Evolutionary conservation across 2,113 vertebrate species (phyloP).

Genomic region (Proterorhinus semilunaris): DNA sequence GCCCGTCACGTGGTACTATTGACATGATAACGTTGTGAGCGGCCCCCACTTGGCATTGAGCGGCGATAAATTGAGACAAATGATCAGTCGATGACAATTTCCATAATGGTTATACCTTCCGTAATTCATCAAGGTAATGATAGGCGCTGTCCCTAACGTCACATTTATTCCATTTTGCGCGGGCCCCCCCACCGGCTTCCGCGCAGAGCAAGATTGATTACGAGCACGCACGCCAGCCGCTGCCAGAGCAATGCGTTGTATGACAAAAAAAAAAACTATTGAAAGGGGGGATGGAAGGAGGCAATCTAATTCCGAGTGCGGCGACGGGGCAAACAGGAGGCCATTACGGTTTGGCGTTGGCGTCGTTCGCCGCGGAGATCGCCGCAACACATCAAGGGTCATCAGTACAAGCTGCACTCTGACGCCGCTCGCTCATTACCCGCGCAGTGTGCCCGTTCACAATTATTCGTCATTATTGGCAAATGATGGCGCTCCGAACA

Average conservation of each 20-base stretch:
- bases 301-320: constrained; percentile 68
- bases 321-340: constrained; percentile 66
- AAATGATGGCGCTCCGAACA: constrained; percentile 35
- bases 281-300: constrained; percentile 63
- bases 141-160: constrained; percentile 84
- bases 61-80: constrained; percentile 86
- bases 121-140: constrained; percentile 90
- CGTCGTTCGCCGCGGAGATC: constrained; percentile 44
- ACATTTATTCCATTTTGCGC: constrained; percentile 81
- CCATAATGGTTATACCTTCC: constrained; percentile 85
- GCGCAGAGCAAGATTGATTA: constrained; percentile 80
- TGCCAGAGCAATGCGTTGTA: constrained; percentile 76
- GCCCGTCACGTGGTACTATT: constrained; percentile 63
- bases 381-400: constrained; percentile 50
- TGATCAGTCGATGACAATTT: constrained; percentile 86
- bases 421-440: constrained; percentile 48
- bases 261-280: constrained; percentile 71
- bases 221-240: constrained; percentile 58
- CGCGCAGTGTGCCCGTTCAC: constrained; percentile 53
- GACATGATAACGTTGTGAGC: constrained; percentile 76
- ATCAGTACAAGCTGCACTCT: constrained; percentile 41
- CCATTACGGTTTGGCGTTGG: constrained; percentile 62
- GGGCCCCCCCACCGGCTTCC: constrained; percentile 41
- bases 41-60: constrained; percentile 58
- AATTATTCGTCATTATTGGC: constrained; percentile 64